phyloP scores from a whole-genome alignment of 1,140 invertebrate species.

The Zophobas morio region DNA sequence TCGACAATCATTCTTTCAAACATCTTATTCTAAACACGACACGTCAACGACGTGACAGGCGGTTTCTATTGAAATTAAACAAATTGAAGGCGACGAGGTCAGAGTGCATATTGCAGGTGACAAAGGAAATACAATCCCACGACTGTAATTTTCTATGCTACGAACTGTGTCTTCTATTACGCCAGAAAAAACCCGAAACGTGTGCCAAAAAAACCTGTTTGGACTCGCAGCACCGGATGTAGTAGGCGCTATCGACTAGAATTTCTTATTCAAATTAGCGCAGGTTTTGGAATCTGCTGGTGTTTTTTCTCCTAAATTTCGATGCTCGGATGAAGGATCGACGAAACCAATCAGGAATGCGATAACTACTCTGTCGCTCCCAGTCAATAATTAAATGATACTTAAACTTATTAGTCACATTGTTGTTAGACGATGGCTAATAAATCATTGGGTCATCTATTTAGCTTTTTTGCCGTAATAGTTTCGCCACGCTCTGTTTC shows the following conservation, averaged over 20 bases:
- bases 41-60: slow-evolving; percentile 39
- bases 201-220: slow-evolving; percentile 8
- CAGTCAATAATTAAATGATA: slow-evolving; percentile 17
- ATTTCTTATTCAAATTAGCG: slow-evolving; percentile 3
- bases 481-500: neutral
- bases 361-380: slow-evolving; percentile 21
- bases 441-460: neutral
- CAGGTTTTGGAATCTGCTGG: neutral
- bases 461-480: neutral
- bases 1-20: slow-evolving; percentile 33
- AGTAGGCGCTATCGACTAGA: neutral
- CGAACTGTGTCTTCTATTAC: neutral
- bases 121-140: slow-evolving; percentile 37
- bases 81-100: slow-evolving; percentile 42
- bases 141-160: slow-evolving; percentile 7
- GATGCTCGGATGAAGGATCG: slow-evolving; percentile 7
- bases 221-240: slow-evolving; percentile 1
- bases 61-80: slow-evolving; percentile 43
- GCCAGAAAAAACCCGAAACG: slow-evolving; percentile 11
- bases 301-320: neutral
- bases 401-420: slow-evolving; percentile 16
- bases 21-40: slow-evolving; percentile 38
- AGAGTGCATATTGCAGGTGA: slow-evolving; percentile 30
- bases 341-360: slow-evolving; percentile 30
- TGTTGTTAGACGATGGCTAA: slow-evolving; percentile 7